phyloP scores from a whole-genome alignment of 1,140 invertebrate genomes.

The Stratiolaelaps scimitus region DNA sequence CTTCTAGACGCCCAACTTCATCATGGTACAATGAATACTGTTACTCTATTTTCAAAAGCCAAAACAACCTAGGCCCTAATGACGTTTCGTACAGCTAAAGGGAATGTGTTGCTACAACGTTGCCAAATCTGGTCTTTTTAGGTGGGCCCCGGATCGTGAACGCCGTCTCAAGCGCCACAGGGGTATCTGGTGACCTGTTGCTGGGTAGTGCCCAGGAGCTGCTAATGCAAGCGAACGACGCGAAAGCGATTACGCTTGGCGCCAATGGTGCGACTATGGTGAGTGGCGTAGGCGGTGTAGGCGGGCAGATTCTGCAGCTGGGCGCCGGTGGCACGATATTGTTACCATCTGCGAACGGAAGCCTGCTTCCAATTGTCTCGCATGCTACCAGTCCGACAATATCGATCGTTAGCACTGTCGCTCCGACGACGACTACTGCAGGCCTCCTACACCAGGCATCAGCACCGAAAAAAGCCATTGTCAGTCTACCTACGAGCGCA shows the following conservation, averaged over 20 bases:
- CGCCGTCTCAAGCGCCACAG: slow-evolving; percentile 3
- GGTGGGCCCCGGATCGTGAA: slow-evolving; percentile 20
- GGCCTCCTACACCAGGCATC: neutral
- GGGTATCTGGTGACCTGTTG: neutral
- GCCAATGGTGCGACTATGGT: neutral
- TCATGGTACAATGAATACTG: no score
- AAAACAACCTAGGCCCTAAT: no score
- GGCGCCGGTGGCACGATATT: neutral
- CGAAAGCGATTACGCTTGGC: slow-evolving; percentile 3
- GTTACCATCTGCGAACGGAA: slow-evolving; percentile 2
- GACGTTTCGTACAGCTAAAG: no score
- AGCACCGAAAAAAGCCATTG: neutral
- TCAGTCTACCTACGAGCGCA: slow-evolving; percentile 5
- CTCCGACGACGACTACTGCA: neutral
- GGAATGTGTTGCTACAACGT: no score
- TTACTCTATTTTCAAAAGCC: no score
- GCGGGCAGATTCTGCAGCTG: no score
- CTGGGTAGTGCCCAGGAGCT: neutral
- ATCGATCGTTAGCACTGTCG: slow-evolving; percentile 9
- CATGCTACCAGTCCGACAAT: neutral
- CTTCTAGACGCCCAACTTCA: neutral
- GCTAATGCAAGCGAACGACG: neutral
- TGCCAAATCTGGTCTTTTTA: no score
- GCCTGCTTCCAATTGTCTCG: slow-evolving; percentile 7
- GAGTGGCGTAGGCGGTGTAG: no score